Base-by-base conservation (phyloP, 2,113 vertebrate genomes). In the Lonchura striata region DNA sequence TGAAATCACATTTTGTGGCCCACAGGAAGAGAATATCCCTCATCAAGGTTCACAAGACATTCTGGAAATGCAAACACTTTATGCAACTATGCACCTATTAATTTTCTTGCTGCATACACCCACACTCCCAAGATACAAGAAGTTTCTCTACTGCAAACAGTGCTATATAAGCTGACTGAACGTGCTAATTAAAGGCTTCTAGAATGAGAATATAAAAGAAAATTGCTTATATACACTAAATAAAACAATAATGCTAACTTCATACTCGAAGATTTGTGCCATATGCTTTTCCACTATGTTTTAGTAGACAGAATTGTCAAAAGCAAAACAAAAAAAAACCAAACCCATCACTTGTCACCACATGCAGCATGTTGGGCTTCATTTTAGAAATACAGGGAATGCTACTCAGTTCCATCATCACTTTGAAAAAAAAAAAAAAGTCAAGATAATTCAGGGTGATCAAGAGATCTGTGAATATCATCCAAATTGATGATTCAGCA, bases 51-150 rank as follows among this genome's bases (percentile, higher is more conserved):
- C 79, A 90, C 41, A 84, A 80, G 75, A 56, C n/a, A 31, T 42
- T 65, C 53, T 77, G 75, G 85, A 93, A 94, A 94, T 22, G 23
- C 61, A 92, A 92, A 56, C 11, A 30, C 46, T 93, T 95, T 28
- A 75, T 3, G 8, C 78, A 92, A 86, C 52, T 50, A 91, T 52
- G 31, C 37, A 59, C 53, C 74, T 85, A 54, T 83, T 94, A 79
- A 91, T 70, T 83, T 35, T 54, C 47, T 82, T 94, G 53, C 56
- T 83, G 46, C 60, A 90, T 39, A 84, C 66, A 65, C 75, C 52
- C 53, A 61, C 85, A n/a, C 41, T 79, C 41, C 31, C 23, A 39
- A 65, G 41, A 88, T 19, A 18, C 56, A 78, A 44, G 22, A 92
- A 70, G 18, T 75, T 76, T 84, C 61, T 86, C 57, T 60, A 13